Evolutionary conservation across 1,140 invertebrate species (phyloP).

Genomic region (Lamellibrachia luymesi): DNA sequence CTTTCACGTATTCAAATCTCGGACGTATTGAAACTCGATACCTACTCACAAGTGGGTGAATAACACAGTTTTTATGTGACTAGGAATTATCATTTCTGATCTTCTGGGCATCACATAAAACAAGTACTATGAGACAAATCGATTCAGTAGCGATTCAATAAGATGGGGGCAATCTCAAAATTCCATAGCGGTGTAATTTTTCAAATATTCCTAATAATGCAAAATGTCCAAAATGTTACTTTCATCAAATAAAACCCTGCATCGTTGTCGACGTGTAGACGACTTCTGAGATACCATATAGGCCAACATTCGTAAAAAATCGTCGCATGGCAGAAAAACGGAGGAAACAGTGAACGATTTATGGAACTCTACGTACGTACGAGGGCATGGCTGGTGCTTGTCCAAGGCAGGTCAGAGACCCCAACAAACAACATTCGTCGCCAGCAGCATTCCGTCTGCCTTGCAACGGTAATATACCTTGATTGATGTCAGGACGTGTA

Average conservation of each 20-base stretch:
- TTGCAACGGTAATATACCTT: background rate
- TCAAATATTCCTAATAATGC: background rate
- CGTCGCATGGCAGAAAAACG: background rate
- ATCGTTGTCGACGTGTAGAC: no score
- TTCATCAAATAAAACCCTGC: no score
- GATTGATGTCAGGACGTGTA: background rate
- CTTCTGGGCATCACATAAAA: background rate
- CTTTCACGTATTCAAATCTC: background rate
- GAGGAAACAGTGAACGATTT: background rate
- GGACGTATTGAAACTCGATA: background rate
- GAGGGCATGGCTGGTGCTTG: background rate
- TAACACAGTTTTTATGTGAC: background rate
- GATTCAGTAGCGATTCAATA: background rate
- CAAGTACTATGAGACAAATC: background rate
- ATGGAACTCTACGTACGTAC: background rate
- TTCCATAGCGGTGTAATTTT: background rate
- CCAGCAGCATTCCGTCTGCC: background rate
- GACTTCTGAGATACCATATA: no score
- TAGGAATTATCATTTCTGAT: no score
- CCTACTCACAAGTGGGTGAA: background rate
- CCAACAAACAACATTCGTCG: background rate
- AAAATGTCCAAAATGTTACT: background rate
- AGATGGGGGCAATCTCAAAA: background rate
- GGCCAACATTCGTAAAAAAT: background rate
- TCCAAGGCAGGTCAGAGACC: background rate